Percentiles rank a stretch among this genome's conserved stretches.
Conservation (phyloP, 2,113 vertebrate genomes). For the Podiceps cristatus region DNA sequence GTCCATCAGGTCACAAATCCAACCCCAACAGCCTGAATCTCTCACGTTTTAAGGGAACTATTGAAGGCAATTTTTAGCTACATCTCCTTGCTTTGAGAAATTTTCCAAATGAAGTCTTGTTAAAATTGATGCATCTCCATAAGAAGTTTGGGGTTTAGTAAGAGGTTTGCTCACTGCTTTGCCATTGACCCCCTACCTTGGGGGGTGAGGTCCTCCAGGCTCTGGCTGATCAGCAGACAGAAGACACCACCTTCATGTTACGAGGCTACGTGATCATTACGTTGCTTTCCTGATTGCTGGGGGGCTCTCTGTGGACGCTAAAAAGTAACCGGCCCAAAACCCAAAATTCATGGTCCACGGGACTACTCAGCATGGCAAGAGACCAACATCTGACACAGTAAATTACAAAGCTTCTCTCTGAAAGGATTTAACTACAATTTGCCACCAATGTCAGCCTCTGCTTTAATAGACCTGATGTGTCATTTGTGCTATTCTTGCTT, state of each 20-base stretch:
- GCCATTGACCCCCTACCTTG: not conserved
- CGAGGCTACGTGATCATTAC: rapidly evolving
- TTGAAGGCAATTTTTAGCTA: not conserved
- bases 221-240: not conserved
- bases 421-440: not conserved
- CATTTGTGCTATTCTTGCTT: not conserved
- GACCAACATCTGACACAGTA: not conserved
- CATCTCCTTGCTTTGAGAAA: not conserved
- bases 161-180: not conserved
- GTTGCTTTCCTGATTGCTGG: rapidly evolving
- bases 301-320: not conserved
- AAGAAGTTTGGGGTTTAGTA: not conserved
- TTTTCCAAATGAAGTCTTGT: not conserved
- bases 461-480: not conserved
- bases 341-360: not conserved
- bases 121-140: not conserved
- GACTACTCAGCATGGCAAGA: not conserved
- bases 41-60: not conserved
- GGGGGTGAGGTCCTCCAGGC: not conserved
- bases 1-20: not conserved
- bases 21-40: not conserved
- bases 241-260: not conserved
- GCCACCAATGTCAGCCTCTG: rapidly evolving
- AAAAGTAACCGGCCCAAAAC: not conserved
- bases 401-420: not conserved